phyloP scores from a whole-genome alignment of 2,113 vertebrate species.

The Gymnorhina tibicen region DNA sequence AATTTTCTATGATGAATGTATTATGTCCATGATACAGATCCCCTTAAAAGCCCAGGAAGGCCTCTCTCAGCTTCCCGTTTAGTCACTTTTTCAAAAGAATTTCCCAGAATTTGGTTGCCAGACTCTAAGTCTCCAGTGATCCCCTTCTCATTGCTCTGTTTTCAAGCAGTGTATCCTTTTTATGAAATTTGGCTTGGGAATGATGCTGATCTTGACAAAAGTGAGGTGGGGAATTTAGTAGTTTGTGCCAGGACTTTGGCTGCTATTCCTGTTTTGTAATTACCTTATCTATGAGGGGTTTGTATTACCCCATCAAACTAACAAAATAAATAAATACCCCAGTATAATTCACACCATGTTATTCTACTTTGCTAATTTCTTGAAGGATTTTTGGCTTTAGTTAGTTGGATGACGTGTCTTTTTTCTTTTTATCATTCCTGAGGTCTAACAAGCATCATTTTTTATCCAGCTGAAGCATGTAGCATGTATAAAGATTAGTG shows the following conservation, averaged over 20 bases:
- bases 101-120: conserved; percentile 36
- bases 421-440: not conserved
- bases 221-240: not conserved
- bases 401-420: not conserved
- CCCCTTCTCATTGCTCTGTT: conserved; percentile 10
- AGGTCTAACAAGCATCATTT: not conserved
- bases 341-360: not conserved
- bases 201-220: conserved; percentile 45
- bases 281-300: conserved; percentile 50
- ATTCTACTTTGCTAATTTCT: conserved; percentile 11
- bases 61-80: not conserved
- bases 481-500: not conserved
- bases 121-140: conserved; percentile 29
- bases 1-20: not conserved
- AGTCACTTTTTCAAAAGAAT: conserved; percentile 43
- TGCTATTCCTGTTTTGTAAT: conserved; percentile 32
- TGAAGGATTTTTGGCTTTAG: conserved; percentile 16
- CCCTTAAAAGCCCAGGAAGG: not conserved
- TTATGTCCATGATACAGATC: not conserved
- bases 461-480: not conserved
- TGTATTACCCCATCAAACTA: conserved; percentile 13
- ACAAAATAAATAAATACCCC: conserved; percentile 23
- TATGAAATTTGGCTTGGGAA: conserved; percentile 35
- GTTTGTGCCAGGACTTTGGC: conserved; percentile 29
- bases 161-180: conserved; percentile 49